Conservation (phyloP, 1,140 invertebrate genomes). For the Zaprionus camerounensis region DNA sequence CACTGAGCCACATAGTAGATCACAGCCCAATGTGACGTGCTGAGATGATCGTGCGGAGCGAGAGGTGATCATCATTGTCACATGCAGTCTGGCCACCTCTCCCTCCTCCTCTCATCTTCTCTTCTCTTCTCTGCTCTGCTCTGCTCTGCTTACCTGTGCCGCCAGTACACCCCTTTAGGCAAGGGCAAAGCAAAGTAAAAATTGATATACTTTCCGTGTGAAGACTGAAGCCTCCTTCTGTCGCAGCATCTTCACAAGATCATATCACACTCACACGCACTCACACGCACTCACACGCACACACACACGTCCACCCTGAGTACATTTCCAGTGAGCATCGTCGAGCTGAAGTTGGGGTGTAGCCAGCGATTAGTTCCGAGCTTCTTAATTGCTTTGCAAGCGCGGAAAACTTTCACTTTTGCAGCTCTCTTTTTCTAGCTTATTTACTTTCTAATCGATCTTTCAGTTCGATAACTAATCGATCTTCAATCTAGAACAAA, state of each 20-base stretch:
- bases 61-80: slow-evolving; percentile 56
- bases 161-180: neutral
- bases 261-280: slow-evolving; percentile 1
- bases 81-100: slow-evolving; percentile 25
- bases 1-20: slow-evolving; percentile 44
- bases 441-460: neutral
- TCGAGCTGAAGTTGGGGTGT: neutral
- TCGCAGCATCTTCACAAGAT: slow-evolving; percentile 4
- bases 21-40: slow-evolving; percentile 15
- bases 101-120: neutral
- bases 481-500: neutral
- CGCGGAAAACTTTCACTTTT: neutral
- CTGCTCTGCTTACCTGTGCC: neutral
- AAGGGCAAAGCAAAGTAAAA: slow-evolving; percentile 5
- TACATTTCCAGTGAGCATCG: neutral
- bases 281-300: too few relatives aligned
- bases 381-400: neutral
- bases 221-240: neutral
- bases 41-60: neutral
- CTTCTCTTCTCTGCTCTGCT: neutral
- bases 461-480: neutral
- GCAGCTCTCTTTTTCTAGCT: neutral
- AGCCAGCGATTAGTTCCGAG: neutral
- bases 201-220: slow-evolving; percentile 12
- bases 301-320: neutral